These are phyloP conservation scores for Mugil cephalus DNA, from an alignment of 2,113 vertebrate species.

Conservation along the genomic window DNA sequence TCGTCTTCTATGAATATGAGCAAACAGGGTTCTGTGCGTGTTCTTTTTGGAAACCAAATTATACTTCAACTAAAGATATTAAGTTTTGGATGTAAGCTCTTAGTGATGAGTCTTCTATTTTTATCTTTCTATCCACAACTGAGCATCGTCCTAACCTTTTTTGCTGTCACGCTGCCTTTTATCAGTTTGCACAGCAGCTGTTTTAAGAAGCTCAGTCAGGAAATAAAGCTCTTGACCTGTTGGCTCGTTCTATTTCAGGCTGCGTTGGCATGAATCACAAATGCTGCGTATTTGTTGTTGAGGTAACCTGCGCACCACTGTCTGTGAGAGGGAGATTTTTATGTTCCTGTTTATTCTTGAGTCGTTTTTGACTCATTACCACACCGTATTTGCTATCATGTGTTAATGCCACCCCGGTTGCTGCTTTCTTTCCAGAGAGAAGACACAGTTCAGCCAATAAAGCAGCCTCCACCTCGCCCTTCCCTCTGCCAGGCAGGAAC, in stretches of 20 bases:
- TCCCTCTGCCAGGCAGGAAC: slow-evolving; percentile 87
- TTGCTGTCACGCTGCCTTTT: slow-evolving; percentile 55
- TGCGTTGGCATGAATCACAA: slow-evolving; percentile 66
- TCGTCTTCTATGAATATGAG: slow-evolving; percentile 1
- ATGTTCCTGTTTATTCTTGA: not conserved
- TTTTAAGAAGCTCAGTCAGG: slow-evolving; percentile 61
- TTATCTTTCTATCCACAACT: slow-evolving; percentile 30
- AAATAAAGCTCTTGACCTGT: slow-evolving; percentile 70
- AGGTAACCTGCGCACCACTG: slow-evolving; percentile 26
- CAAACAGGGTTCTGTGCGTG: not conserved
- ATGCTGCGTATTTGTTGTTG: slow-evolving; percentile 53
- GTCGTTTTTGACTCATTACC: slow-evolving; percentile 2
- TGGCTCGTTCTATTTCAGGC: slow-evolving; percentile 70
- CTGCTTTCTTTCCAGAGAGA: slow-evolving; percentile 86
- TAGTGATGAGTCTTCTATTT: slow-evolving; percentile 61
- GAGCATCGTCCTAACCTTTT: slow-evolving; percentile 31
- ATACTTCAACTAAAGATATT: slow-evolving; percentile 9
- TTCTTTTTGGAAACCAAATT: slow-evolving; percentile 8
- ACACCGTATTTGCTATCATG: not conserved
- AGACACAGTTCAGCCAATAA: slow-evolving; percentile 95
- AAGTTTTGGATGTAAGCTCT: slow-evolving; percentile 22
- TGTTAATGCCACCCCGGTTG: slow-evolving; percentile 40
- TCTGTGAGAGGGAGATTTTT: slow-evolving; percentile 35
- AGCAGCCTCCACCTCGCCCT: slow-evolving; percentile 86
- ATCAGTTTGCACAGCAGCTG: slow-evolving; percentile 56